These are phyloP conservation scores for Oligia fasciuncula DNA, from an alignment of 2,888 invertebrate genomes.

Conservation along the genomic window DNA sequence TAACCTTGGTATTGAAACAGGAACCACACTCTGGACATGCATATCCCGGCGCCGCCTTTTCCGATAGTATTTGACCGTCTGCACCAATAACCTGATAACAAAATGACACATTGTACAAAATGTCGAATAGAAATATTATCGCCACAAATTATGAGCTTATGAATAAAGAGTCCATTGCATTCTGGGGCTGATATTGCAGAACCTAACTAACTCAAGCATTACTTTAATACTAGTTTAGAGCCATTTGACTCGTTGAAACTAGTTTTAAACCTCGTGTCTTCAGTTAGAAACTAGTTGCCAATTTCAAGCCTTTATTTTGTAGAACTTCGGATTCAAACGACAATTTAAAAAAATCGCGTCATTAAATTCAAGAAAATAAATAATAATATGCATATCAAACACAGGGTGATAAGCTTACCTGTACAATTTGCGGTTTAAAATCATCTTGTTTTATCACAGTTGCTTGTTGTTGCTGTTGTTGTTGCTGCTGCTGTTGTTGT, in stretches of 20 bases:
- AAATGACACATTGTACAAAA: not conserved
- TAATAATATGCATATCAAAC: not conserved
- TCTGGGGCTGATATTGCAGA: not conserved
- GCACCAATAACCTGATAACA: conserved; percentile 82
- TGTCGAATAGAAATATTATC: not conserved
- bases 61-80: conserved; percentile 85
- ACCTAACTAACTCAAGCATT: not conserved
- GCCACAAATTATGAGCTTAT: not conserved
- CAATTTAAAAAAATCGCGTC: not conserved
- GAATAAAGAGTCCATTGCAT: not conserved
- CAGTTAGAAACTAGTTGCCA: not conserved
- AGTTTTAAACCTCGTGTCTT: not conserved
- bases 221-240: not conserved
- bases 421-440: conserved; percentile 88
- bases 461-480: conserved; percentile 80
- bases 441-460: conserved; percentile 89
- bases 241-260: not conserved
- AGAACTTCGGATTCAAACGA: not conserved
- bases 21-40: conserved; percentile 88
- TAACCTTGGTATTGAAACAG: conserved; percentile 88
- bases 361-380: not conserved
- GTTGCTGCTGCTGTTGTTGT: conserved; percentile 77
- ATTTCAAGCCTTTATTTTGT: not conserved
- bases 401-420: conserved; percentile 71
- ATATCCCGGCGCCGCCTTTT: conserved; percentile 84